A percentile compares a stretch with the other conserved stretches of the same genome.
phyloP scores from a whole-genome alignment of 1,140 invertebrate species.

The Pectinophora gossypiella region DNA sequence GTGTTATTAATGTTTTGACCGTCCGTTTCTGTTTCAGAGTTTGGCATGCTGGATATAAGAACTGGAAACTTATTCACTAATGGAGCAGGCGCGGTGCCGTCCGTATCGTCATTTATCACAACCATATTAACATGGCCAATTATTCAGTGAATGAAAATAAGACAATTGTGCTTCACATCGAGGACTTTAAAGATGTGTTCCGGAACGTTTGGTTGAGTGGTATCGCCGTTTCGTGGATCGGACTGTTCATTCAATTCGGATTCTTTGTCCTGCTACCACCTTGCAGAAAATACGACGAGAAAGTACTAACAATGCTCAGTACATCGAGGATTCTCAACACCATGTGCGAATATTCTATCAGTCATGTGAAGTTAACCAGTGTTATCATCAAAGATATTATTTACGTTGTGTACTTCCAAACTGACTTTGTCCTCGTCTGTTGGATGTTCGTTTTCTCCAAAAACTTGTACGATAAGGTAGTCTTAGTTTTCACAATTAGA shows the following conservation, averaged over 20 bases:
- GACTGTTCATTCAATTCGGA: constrained; percentile 21
- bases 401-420: constrained; percentile 26
- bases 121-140: too few species aligned
- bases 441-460: constrained; percentile 49
- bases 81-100: too few species aligned
- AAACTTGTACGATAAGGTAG: constrained; percentile 42
- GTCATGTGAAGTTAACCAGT: not conserved
- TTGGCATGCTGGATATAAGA: too few species aligned
- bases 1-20: too few species aligned
- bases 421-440: constrained; percentile 27
- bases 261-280: constrained; percentile 23
- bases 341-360: constrained; percentile 25
- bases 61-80: too few species aligned
- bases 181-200: not conserved
- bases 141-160: too few species aligned
- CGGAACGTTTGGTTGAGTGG: constrained; percentile 24
- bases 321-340: constrained; percentile 32
- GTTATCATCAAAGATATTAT: not conserved
- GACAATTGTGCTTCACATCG: too few species aligned
- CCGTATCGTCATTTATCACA: too few species aligned
- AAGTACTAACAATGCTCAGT: constrained; percentile 34
- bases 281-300: constrained; percentile 41
- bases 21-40: too few species aligned
- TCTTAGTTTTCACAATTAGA: constrained; percentile 29
- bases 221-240: constrained; percentile 22